Conservation (phyloP, 2,113 vertebrate genomes). For the Hippocampus mohnikei region DNA sequence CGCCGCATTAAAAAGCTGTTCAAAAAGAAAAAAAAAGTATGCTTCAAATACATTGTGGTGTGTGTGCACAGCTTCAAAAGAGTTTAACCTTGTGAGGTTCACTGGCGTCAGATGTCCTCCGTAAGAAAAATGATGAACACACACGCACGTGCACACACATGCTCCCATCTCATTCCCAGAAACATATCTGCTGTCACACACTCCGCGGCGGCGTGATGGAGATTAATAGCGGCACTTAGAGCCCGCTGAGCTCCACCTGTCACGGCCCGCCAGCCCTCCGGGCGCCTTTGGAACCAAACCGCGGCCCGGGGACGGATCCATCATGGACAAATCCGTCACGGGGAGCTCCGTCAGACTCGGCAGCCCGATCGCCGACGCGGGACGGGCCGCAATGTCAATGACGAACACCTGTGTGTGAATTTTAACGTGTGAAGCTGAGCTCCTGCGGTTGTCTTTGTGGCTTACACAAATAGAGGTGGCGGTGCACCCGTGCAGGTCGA, state of each 20-base stretch:
- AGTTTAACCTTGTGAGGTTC: conserved; percentile 26
- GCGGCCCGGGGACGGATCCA: conserved; percentile 50
- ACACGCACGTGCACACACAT: conserved; percentile 14
- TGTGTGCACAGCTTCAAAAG: conserved; percentile 2
- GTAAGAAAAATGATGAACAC: conserved; percentile 24
- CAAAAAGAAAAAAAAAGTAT: not conserved
- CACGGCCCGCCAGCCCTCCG: conserved; percentile 40
- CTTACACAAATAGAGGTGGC: not conserved
- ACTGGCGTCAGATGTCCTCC: conserved; percentile 26
- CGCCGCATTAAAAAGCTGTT: not conserved
- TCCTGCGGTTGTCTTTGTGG: not conserved
- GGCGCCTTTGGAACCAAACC: conserved; percentile 41
- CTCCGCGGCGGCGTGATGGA: conserved; percentile 45
- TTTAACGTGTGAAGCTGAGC: not conserved
- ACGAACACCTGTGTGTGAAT: not conserved
- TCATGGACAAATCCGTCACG: conserved; percentile 37
- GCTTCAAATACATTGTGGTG: not conserved
- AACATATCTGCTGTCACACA: conserved; percentile 61
- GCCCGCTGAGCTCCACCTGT: conserved; percentile 68
- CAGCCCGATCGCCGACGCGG: conserved; percentile 6
- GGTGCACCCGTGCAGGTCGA: not conserved
- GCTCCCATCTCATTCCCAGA: conserved; percentile 57
- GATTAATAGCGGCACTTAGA: conserved; percentile 67
- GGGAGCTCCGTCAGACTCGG: conserved; percentile 37
- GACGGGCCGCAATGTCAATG: no score